Evolutionary conservation across 2,113 vertebrate species (phyloP).

Genomic region (Ardeotis arabs): DNA sequence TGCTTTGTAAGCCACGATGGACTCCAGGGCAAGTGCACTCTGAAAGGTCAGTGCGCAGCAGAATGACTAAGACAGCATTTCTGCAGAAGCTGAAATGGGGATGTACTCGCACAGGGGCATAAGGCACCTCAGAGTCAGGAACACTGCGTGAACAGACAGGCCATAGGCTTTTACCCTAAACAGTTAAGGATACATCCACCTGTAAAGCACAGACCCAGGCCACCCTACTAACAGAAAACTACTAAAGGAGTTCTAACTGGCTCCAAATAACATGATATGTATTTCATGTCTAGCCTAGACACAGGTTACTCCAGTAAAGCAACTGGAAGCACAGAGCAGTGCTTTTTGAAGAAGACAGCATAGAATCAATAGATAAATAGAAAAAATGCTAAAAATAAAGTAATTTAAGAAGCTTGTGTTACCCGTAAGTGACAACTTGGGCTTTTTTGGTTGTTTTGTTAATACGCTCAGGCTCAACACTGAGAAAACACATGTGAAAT

Average conservation of each 20-base stretch:
- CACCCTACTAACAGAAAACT: background rate
- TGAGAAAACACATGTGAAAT: background rate
- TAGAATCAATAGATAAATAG: background rate
- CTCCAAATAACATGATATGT: background rate
- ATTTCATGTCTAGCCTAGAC: background rate
- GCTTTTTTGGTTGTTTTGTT: background rate
- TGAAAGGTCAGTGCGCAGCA: background rate
- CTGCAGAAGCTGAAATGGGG: background rate
- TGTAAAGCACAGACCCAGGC: background rate
- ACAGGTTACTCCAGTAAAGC: background rate
- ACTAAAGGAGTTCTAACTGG: background rate
- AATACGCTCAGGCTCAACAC: background rate
- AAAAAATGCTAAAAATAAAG: background rate
- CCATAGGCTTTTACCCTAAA: background rate
- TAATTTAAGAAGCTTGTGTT: background rate
- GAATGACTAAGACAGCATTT: background rate
- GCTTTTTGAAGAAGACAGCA: background rate
- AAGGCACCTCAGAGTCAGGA: background rate
- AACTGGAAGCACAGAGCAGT: background rate
- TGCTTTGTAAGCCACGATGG: background rate
- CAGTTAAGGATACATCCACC: background rate
- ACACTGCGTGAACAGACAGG: background rate
- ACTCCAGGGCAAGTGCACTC: background rate
- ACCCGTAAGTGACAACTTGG: background rate
- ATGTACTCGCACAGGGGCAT: too few relatives aligned